Conservation (phyloP, 2,888 invertebrate species). For the Adineta ricciae region DNA sequence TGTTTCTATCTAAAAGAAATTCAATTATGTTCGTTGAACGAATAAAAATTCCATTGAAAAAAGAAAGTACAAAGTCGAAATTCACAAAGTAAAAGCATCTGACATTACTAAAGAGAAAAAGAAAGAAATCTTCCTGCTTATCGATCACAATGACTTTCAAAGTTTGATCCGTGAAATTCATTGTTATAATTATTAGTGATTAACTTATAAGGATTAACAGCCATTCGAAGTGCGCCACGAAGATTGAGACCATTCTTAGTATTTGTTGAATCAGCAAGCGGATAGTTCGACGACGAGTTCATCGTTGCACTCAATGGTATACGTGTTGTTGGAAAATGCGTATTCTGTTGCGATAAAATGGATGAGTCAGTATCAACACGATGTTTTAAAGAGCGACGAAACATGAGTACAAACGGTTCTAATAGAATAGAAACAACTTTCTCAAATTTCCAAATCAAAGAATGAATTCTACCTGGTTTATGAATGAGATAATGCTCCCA, state of each 20-base stretch:
- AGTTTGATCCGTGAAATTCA: background rate
- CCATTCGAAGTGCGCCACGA: background rate
- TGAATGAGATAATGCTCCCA: slow-evolving; percentile 34
- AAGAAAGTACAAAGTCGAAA: background rate
- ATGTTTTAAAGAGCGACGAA: background rate
- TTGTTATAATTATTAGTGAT: background rate
- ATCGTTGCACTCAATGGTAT: background rate
- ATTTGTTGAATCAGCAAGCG: background rate
- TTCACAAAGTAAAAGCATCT: background rate
- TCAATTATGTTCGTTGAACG: background rate
- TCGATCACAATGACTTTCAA: background rate
- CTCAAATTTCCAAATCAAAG: background rate
- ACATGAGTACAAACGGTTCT: slow-evolving; percentile 16
- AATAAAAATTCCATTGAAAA: background rate
- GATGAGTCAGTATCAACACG: background rate
- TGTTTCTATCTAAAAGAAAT: background rate
- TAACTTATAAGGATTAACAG: background rate
- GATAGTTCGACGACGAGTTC: background rate
- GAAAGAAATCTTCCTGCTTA: background rate
- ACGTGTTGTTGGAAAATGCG: background rate
- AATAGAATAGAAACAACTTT: background rate
- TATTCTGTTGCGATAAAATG: background rate
- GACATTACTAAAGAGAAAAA: background rate
- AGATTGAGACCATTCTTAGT: background rate
- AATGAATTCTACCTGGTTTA: slow-evolving; percentile 25